Evolutionary conservation across 2,113 vertebrate genomes (phyloP).

Genomic region (Pholis gunnellus): DNA sequence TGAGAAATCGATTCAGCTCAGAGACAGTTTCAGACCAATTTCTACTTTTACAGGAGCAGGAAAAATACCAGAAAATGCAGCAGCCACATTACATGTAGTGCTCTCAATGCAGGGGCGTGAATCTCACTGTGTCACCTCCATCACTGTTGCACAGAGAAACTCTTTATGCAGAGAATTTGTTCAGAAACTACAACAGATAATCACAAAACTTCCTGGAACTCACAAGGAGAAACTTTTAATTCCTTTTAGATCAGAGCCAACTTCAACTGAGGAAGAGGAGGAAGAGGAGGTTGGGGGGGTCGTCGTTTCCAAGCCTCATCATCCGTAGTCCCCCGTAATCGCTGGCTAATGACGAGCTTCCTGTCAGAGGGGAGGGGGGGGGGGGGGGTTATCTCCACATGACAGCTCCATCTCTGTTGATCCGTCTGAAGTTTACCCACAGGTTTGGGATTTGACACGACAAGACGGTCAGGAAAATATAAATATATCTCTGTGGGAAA

Average conservation of each 20-base stretch:
- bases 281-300: neutral
- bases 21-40: neutral
- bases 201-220: neutral
- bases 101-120: too few relatives aligned
- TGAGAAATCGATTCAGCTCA: neutral
- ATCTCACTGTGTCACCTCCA: neutral
- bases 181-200: neutral
- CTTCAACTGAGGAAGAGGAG: neutral
- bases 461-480: neutral
- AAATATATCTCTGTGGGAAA: constrained; percentile 9
- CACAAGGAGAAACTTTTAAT: neutral
- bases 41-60: neutral
- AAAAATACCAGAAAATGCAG: neutral
- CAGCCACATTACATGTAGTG: neutral
- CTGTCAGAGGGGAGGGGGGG: constrained; percentile 3
- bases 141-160: neutral
- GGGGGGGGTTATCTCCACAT: constrained; percentile 36
- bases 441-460: constrained; percentile 46
- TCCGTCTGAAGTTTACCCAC: constrained; percentile 24
- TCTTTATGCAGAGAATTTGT: neutral
- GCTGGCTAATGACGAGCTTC: constrained; percentile 36
- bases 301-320: neutral
- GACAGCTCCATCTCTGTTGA: constrained; percentile 34
- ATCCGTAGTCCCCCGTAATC: constrained; percentile 19
- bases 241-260: neutral